Conservation (phyloP, 2,797 vertebrate species). For the Graptemys geographica region DNA sequence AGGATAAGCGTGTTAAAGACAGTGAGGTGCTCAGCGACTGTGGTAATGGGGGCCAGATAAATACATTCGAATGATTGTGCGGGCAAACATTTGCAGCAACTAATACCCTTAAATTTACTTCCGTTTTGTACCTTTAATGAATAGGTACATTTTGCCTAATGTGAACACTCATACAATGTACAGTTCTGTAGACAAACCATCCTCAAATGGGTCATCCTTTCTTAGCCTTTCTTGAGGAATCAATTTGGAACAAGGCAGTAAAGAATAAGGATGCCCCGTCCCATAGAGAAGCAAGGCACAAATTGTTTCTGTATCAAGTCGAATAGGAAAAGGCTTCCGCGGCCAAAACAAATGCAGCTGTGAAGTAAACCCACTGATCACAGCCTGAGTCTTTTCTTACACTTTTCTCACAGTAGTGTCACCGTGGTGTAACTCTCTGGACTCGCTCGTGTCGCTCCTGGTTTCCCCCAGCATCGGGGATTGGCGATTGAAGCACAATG, state of each 20-base stretch:
- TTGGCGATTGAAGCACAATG: background rate
- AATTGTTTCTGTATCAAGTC: background rate
- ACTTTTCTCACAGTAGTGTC: background rate
- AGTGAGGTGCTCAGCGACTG: background rate
- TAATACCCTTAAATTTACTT: background rate
- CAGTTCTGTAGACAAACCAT: background rate
- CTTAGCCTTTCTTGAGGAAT: background rate
- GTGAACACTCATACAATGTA: background rate
- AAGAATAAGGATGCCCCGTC: background rate
- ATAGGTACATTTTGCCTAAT: background rate
- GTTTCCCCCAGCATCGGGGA: background rate
- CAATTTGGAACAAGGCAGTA: background rate
- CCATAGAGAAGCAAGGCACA: slow-evolving; percentile 3
- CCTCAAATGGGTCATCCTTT: background rate
- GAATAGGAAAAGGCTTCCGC: background rate
- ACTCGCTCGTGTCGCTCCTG: background rate
- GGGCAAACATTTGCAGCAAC: background rate
- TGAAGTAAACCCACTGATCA: slow-evolving; percentile 47
- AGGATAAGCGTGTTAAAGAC: background rate
- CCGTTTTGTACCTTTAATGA: background rate
- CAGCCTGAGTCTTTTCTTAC: background rate
- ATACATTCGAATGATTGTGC: background rate
- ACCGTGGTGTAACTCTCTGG: slow-evolving; percentile 28
- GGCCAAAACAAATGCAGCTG: slow-evolving; percentile 59
- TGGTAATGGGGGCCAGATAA: accelerated